Evolutionary conservation across 92 coral and sea anemone genomes (phyloP), one percentile per base, ranked within the genome.

Genomic region (Plumapathes pennacea): DNA sequence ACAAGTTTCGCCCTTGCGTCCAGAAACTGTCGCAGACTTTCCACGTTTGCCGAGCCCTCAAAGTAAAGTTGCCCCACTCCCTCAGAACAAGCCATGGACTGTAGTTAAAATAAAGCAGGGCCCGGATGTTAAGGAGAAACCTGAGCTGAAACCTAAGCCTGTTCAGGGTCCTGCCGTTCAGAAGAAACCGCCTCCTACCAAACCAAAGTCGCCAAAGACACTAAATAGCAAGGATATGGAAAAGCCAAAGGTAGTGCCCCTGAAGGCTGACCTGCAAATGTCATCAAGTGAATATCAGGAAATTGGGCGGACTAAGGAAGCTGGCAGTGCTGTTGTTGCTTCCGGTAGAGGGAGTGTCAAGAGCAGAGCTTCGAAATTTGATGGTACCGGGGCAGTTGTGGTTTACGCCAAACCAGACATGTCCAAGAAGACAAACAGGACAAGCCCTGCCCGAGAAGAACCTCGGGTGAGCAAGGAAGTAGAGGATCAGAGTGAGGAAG

Each of bases 371-470:
- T 51, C 74, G 10, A 8, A 74, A 4, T 82, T 82, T 50, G 77
- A 82, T 47, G 52, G 61, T 5, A 51, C 23, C 39, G 51, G 41
- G 15, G 49, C 36, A 24, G 50, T 50, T 8, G 38, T 24, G 14
- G 14, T 43, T 11, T 82, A 82, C 38, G 73, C 89, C 22, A 68
- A 67, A 68, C 89, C 89, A 25, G 83, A 82, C 18, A 42, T 44
- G 51, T 42, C 79, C 8, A 69, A 55, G 31, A 82, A 76, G 31
- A 67, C 70, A 10, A 26, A 41, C 11, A 69, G 29, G 17, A 40
- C 44, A 14, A 32, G 17, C 15, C 18, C 41, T 2, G 48, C 21
- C 9, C 9, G n/a, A 34, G 40, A n/a, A 34, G 40, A 8, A 34
- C 8, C 9, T 46, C 32, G 18, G 4, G 60, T 18, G 9, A 64